Evolutionary conservation across 1,140 invertebrate species (phyloP).

Genomic region (Chironomus tepperi): DNA sequence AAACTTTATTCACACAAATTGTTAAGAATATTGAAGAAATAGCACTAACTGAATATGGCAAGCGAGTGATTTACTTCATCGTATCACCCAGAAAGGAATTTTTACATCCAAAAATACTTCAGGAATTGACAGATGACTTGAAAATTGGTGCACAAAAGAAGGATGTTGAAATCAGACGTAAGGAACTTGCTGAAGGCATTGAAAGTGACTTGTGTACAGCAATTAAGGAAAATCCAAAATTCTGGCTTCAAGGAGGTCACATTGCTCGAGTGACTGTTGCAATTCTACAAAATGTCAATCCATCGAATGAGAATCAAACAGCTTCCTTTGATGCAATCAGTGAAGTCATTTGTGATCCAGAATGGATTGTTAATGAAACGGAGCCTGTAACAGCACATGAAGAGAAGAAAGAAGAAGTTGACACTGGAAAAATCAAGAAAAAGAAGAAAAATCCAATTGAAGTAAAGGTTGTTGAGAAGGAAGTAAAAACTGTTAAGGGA

Average conservation of each 20-base stretch:
- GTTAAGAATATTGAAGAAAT: conserved; percentile 61
- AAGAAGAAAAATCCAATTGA: conserved; percentile 22
- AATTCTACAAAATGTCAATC: conserved; percentile 52
- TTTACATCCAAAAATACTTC: conserved; percentile 64
- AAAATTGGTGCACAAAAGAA: conserved; percentile 70
- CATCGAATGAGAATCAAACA: background rate
- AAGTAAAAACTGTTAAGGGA: conserved; percentile 43
- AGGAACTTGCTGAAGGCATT: conserved; percentile 63
- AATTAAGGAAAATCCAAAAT: conserved; percentile 50
- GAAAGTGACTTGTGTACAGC: conserved; percentile 52
- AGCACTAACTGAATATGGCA: conserved; percentile 61
- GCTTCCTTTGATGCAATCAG: conserved; percentile 42
- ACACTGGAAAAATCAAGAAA: conserved; percentile 14
- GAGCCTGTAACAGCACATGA: conserved; percentile 6
- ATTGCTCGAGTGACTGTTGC: conserved; percentile 60
- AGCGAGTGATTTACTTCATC: conserved; percentile 70
- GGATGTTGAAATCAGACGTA: conserved; percentile 54
- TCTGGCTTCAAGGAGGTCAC: conserved; percentile 60
- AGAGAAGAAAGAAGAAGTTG: background rate
- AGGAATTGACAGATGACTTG: conserved; percentile 63
- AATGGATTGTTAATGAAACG: conserved; percentile 40
- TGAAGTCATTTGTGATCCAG: conserved; percentile 39
- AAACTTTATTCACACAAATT: conserved; percentile 68
- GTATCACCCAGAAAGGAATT: conserved; percentile 63
- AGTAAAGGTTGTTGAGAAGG: conserved; percentile 36